Evolutionary conservation across 35 echinoderm and acorn worm species (phyloP), one percentile per base, ranked within the genome.

Genomic region (Lytechinus variegatus): DNA sequence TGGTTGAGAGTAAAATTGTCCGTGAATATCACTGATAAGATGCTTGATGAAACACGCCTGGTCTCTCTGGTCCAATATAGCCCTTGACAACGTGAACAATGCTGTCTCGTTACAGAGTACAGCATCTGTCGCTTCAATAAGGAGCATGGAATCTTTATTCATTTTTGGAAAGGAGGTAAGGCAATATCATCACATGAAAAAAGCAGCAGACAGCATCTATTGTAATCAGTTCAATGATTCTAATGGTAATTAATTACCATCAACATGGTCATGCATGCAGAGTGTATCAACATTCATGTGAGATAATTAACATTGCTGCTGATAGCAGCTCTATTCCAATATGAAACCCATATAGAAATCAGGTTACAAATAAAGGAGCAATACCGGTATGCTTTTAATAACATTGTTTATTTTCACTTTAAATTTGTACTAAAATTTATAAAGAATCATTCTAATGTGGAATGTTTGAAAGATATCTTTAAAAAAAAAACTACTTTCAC

Each of bases 121-220:
- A 12, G 24, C 88, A 90, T 90, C 88, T 90, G 88, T 90, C 88
- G 52, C 52, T 90, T 90, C 28, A 90, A 90, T 90, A 90, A 79
- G 66, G 5, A 79, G n/a, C 66, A 24, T 79, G 66, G 21, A 19
- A 0, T 79, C 66, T 79, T 19, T 79, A 79, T 79, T 79, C 66
- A 79, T 8, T 79, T 79, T 79, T 24, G 8, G 66, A 24, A 24
- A 79, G 66, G 66, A 79, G n/a, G 66, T 79, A 27, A 79, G n/a
- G 16, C 19, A 24, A 24, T 79, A 24, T 79, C 66, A n/a, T 79
- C 66, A 24, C 19, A 24, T 79, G 16, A n/a, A 79, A 79, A 19
- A 16, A 24, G n/a, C 66, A 79, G 19, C 66, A 79, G 66, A 79
- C 66, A 24, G 19, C 66, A 6, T 79, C 7, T 24, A 24, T 24